Evolutionary conservation across 2,113 vertebrate genomes (phyloP), one percentile per base, ranked within the genome.

Genomic region (Bubo blakistoni): DNA sequence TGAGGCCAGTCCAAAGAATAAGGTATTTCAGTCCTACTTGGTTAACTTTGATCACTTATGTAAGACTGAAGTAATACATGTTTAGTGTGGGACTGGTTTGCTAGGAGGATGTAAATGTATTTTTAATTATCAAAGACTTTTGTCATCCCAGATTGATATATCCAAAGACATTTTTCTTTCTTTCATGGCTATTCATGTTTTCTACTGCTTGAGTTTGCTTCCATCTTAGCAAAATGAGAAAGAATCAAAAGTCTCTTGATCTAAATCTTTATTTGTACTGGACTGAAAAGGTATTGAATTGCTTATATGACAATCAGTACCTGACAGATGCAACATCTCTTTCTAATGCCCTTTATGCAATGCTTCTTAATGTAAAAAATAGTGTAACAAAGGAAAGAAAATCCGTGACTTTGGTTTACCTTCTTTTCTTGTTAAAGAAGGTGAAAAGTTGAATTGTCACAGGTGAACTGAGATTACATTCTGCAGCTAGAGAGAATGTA

Each of bases 261-360:
- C 95, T 93, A 94, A 93, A 72, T 67, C 59, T 94, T 97, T 97
- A 93, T 96, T 96, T 87, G 62, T 84, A 61, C 58, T 93, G 92
- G 85, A 94, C 77, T 83, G 86, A 85, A 89, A 97, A 95, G 79
- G 55, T 90, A 85, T 85, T 73, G 71, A 85, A 71, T 91, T 90
- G 52, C n/a, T 95, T 78, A 73, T 86, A 83, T 91, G 90, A 94
- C 89, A 93, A 38, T 90, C 71, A 70, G 89, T 81, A 95, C 65
- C 88, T 96, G 81, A 40, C 82, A 94, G 63, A 77, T 92, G 66
- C 73, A 63, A 91, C 46, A 76, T 58, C 62, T 95, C 87, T 96
- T 93, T 78, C 89, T 91, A 94, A 92, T 97, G 94, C 55, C 34
- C 76, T 77, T 72, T 71, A 82, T 71, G 71, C 62, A 80, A 22